These are phyloP conservation scores for Chelonoidis abingdonii DNA, from an alignment of 2,113 vertebrate species.

Conservation along the genomic window DNA sequence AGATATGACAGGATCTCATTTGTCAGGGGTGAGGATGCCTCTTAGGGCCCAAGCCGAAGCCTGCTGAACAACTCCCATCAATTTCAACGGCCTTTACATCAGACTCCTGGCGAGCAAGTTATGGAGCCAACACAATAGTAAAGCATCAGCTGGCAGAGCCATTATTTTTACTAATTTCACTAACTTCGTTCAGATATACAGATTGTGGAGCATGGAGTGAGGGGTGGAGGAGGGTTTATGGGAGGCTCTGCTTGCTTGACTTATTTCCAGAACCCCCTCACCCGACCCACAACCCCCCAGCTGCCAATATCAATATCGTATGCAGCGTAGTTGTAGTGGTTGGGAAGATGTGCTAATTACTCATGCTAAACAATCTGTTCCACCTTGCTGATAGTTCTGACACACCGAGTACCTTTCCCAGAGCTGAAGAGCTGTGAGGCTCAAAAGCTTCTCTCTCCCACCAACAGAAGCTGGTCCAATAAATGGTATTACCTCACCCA, in stretches of 20 bases:
- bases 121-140: neutral
- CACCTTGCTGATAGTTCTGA: too few relatives aligned
- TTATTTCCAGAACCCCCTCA: neutral
- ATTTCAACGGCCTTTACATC: neutral
- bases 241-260: accelerated
- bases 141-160: neutral
- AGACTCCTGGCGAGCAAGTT: neutral
- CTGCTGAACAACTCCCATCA: neutral
- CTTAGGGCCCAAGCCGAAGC: accelerated
- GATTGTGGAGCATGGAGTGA: neutral
- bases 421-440: neutral
- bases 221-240: neutral
- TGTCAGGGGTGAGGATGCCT: accelerated
- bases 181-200: neutral
- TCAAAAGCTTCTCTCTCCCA: neutral
- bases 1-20: neutral
- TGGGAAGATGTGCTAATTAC: neutral
- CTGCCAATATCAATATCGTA: neutral
- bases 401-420: neutral
- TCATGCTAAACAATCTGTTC: neutral
- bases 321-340: neutral
- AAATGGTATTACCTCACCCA: neutral
- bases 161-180: neutral
- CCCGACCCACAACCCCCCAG: neutral
- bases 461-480: neutral